Conservation (phyloP, 2,797 vertebrate species). For the Petrocephalus sullivani region DNA sequence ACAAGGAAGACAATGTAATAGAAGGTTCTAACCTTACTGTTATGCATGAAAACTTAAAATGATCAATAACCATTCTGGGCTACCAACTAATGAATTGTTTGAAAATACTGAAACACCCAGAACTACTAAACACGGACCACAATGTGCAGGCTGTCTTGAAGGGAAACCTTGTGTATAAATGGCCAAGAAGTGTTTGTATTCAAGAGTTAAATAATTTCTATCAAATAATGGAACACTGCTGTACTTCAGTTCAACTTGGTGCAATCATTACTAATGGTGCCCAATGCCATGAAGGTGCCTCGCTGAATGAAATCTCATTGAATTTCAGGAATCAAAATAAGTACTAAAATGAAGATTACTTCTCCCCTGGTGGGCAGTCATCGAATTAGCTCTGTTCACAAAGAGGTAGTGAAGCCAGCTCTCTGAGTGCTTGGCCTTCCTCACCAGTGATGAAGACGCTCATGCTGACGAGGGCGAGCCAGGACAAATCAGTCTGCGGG, state of each 20-base stretch:
- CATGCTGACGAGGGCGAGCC: conserved; percentile 81
- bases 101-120: neutral
- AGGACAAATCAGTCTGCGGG: conserved; percentile 54
- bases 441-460: conserved; percentile 82
- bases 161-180: neutral
- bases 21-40: neutral
- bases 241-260: neutral
- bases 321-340: neutral
- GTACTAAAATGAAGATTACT: neutral
- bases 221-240: neutral
- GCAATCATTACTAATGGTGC: neutral
- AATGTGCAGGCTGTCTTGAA: neutral
- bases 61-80: neutral
- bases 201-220: neutral
- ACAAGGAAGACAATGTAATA: neutral
- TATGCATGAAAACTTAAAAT: neutral
- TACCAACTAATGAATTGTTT: neutral
- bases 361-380: neutral
- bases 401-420: neutral
- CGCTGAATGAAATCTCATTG: neutral
- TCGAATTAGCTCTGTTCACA: neutral
- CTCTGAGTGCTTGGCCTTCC: conserved; percentile 19
- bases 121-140: neutral
- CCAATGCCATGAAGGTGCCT: neutral
- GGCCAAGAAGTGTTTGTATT: neutral